These are phyloP conservation scores for Anas acuta DNA, from an alignment of 2,797 vertebrate species.

Conservation along the genomic window DNA sequence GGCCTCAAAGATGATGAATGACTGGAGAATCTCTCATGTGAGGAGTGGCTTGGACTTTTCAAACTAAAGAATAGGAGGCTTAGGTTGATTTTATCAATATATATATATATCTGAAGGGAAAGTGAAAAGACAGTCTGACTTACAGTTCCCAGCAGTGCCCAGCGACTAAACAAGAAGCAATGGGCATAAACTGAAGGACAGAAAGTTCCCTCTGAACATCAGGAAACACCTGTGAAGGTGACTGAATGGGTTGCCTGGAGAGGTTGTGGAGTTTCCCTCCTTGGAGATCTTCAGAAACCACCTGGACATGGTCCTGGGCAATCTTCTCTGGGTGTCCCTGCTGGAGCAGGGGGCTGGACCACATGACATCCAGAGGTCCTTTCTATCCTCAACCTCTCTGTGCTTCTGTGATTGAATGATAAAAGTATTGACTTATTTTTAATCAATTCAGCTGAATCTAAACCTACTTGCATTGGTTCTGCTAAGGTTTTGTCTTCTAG, in stretches of 20 bases:
- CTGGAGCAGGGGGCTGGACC: not conserved
- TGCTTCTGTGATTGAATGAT: not conserved
- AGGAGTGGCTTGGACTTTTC: not conserved
- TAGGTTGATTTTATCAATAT: not conserved
- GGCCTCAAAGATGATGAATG: not conserved
- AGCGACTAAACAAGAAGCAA: not conserved
- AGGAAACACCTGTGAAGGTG: not conserved
- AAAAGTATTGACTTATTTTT: too few relatives aligned
- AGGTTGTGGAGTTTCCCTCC: not conserved
- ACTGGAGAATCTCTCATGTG: not conserved
- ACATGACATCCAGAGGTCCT: not conserved
- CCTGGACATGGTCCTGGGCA: not conserved
- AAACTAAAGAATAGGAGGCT: not conserved
- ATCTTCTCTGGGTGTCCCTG: not conserved
- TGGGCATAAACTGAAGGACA: not conserved
- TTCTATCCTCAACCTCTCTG: not conserved
- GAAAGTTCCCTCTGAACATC: not conserved
- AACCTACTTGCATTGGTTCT: not conserved
- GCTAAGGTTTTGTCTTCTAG: not conserved
- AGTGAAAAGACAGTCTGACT: not conserved
- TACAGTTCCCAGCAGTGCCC: not conserved
- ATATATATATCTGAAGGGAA: not conserved
- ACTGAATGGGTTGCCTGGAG: not conserved
- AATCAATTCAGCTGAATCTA: not conserved
- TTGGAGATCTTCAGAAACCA: not conserved